These are phyloP conservation scores for Cephus cinctus DNA, from an alignment of 1,140 invertebrate species.

Conservation along the genomic window DNA sequence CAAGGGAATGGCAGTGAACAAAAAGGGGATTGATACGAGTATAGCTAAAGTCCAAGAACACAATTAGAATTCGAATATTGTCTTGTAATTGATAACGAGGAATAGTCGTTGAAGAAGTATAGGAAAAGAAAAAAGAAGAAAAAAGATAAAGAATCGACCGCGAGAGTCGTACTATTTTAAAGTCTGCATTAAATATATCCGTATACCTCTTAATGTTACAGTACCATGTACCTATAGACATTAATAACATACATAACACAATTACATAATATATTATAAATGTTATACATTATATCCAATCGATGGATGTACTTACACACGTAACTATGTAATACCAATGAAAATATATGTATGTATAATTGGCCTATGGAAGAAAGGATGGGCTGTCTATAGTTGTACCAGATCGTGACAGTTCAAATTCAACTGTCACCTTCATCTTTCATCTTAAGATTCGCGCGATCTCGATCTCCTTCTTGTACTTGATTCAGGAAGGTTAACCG, in stretches of 20 bases:
- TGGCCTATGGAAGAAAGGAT: slow-evolving; percentile 6
- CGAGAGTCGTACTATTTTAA: no score
- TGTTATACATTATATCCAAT: slow-evolving; percentile 39
- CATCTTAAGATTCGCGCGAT: slow-evolving; percentile 15
- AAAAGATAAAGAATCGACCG: slow-evolving; percentile 2
- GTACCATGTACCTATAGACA: slow-evolving; percentile 20
- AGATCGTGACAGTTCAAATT: slow-evolving; percentile 28
- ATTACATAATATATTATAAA: slow-evolving; percentile 33
- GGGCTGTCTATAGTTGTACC: slow-evolving; percentile 27
- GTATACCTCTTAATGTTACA: slow-evolving; percentile 13
- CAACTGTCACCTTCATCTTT: slow-evolving; percentile 13
- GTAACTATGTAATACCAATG: slow-evolving; percentile 36
- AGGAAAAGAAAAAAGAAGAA: neutral
- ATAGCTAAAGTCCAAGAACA: no score
- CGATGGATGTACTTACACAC: slow-evolving; percentile 45
- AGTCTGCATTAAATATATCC: slow-evolving; percentile 12
- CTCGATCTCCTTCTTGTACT: slow-evolving; percentile 17
- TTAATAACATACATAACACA: slow-evolving; percentile 28
- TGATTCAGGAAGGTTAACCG: slow-evolving; percentile 37
- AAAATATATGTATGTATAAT: slow-evolving; percentile 39
- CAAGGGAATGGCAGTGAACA: no score
- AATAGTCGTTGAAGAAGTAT: no score
- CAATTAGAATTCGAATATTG: no score
- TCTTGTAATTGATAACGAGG: no score
- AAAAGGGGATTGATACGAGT: no score